These are phyloP conservation scores for Phrynosoma platyrhinos DNA, from an alignment of 2,113 vertebrate species.

Conservation along the genomic window DNA sequence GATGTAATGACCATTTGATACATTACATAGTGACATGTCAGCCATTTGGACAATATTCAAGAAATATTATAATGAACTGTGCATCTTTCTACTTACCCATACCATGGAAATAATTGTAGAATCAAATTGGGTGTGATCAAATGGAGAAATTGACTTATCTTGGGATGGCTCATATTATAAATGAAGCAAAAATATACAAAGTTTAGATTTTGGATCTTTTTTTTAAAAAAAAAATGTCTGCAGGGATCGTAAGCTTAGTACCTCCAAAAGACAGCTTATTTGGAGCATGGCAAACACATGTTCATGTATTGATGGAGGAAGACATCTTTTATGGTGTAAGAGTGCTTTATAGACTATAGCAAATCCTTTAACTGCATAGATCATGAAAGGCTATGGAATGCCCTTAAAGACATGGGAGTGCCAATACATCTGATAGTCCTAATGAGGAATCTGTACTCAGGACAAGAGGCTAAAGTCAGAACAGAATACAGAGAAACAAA, in stretches of 20 bases:
- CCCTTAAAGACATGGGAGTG: no score
- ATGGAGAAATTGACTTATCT: background rate
- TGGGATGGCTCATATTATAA: background rate
- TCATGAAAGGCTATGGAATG: no score
- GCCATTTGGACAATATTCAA: background rate
- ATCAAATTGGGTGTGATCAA: background rate
- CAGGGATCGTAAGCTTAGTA: background rate
- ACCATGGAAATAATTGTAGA: no score
- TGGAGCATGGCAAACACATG: background rate
- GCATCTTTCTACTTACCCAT: background rate
- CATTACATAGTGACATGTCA: background rate
- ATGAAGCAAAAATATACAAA: background rate
- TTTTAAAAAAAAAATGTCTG: background rate
- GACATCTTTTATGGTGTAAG: background rate
- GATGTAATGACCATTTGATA: rapidly evolving
- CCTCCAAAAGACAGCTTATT: background rate
- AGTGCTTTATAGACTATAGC: background rate
- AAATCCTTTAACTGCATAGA: no score
- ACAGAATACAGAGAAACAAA: no score
- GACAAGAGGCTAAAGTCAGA: no score
- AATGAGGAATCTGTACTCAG: no score
- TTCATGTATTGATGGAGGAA: background rate
- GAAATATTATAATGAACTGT: background rate
- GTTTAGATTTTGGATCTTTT: background rate
- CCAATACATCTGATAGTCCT: no score